Percentiles rank a stretch among this genome's conserved stretches.
Evolutionary conservation across 2,888 invertebrate species (phyloP).

Genomic region (Dynastes maya): DNA sequence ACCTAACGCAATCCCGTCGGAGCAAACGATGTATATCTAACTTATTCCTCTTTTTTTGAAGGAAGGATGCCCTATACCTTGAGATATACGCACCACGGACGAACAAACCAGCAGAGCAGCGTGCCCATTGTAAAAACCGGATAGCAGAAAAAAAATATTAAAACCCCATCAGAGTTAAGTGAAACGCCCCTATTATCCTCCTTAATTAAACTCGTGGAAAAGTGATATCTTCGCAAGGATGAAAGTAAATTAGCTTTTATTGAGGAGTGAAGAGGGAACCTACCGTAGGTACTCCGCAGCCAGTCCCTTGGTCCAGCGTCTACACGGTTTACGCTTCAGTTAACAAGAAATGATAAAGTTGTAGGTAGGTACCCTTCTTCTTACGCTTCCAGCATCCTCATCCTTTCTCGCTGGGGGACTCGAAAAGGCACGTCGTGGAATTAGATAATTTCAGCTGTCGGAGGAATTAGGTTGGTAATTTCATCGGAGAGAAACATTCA

Average conservation of each 20-base stretch:
- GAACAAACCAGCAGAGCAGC: too few species aligned
- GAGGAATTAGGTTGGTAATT: conserved; percentile 9
- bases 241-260: conserved; percentile 13
- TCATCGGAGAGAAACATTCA: neutral
- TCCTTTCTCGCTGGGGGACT: neutral
- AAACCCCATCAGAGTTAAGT: conserved; percentile 27
- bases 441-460: conserved; percentile 3
- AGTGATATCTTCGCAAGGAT: conserved; percentile 21
- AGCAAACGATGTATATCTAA: too few species aligned
- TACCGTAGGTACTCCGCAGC: too few species aligned
- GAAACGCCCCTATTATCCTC: conserved; percentile 27
- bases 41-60: too few species aligned
- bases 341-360: conserved; percentile 17
- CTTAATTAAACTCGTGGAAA: conserved; percentile 16
- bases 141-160: conserved; percentile 6
- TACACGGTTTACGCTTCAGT: neutral
- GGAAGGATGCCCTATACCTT: too few species aligned
- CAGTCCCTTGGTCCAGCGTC: too few species aligned
- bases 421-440: neutral
- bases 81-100: too few species aligned
- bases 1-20: too few species aligned
- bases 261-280: neutral
- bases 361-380: neutral
- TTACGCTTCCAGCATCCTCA: neutral
- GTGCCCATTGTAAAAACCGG: neutral